Conservation (phyloP, 2,888 invertebrate species). For the Parnassius glacialis region DNA sequence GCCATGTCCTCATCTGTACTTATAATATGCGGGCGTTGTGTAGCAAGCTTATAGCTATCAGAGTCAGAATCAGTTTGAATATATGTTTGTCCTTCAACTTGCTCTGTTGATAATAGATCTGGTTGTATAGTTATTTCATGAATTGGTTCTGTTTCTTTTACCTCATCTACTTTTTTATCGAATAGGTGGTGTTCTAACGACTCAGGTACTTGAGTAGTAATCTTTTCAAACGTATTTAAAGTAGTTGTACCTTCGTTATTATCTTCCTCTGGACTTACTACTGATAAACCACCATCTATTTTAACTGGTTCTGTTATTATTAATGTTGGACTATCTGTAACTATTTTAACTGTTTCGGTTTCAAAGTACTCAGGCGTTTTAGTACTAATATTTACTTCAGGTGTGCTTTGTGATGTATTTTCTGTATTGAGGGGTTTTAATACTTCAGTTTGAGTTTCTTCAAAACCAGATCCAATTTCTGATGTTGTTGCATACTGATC, state of each 20-base stretch:
- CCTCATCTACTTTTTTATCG: constrained; percentile 1
- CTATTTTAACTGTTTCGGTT: constrained; percentile 7
- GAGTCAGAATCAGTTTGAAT: background rate
- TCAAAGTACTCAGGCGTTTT: constrained; percentile 2
- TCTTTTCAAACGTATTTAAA: constrained; percentile 2
- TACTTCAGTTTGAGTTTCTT: constrained; percentile 10
- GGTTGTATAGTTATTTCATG: constrained; percentile 12
- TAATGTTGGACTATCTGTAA: constrained; percentile 3
- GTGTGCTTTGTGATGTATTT: constrained; percentile 12
- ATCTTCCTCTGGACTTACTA: constrained; percentile 4
- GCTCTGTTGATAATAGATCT: background rate
- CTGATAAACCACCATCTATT: constrained; percentile 1
- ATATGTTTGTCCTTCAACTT: background rate
- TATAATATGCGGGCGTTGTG: background rate
- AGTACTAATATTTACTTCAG: constrained; percentile 7
- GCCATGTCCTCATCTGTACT: background rate
- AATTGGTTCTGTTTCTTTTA: constrained; percentile 8
- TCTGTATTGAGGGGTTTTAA: constrained; percentile 1
- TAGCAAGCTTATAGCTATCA: background rate
- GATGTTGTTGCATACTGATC: constrained; percentile 6
- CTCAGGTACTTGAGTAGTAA: constrained; percentile 5
- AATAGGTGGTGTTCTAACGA: background rate
- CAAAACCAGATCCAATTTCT: background rate
- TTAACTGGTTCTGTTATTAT: constrained; percentile 7
- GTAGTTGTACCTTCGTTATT: background rate